A percentile compares a stretch with the other conserved stretches of the same genome.
Conservation (phyloP, 1,140 invertebrate genomes). For the Drosophila navojoa region DNA sequence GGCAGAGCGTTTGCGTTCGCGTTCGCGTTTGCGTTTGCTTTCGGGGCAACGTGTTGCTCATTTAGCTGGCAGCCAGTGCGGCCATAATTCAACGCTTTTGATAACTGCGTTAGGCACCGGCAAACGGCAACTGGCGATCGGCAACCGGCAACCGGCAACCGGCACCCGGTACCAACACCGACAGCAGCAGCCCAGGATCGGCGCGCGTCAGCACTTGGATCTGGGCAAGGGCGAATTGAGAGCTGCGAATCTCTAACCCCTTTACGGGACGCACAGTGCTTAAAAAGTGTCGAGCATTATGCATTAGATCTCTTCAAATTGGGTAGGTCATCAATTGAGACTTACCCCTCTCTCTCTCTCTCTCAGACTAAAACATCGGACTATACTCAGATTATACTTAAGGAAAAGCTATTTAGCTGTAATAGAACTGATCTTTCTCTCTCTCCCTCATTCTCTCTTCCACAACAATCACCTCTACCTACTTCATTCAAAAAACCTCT, state of each 20-base stretch:
- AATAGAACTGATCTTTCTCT: too few relatives aligned
- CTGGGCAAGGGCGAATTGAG: slow-evolving; percentile 29
- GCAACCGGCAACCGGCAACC: slow-evolving; percentile 13
- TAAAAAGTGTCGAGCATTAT: background rate
- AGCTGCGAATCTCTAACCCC: slow-evolving; percentile 8
- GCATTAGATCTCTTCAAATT: too few relatives aligned
- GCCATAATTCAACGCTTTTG: slow-evolving; percentile 80
- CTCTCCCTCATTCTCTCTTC: too few relatives aligned
- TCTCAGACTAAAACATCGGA: too few relatives aligned
- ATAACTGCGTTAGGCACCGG: slow-evolving; percentile 73
- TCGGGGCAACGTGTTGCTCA: slow-evolving; percentile 68
- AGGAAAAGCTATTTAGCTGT: too few relatives aligned
- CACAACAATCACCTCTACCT: too few relatives aligned
- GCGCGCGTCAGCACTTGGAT: slow-evolving; percentile 70
- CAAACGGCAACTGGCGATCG: slow-evolving; percentile 6
- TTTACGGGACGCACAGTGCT: slow-evolving; percentile 20
- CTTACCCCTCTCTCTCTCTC: too few relatives aligned
- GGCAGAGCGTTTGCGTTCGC: slow-evolving; percentile 4
- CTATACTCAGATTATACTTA: too few relatives aligned
- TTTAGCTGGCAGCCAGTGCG: slow-evolving; percentile 73
- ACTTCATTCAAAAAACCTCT: too few relatives aligned
- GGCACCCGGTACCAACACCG: background rate
- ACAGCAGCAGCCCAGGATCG: slow-evolving; percentile 46
- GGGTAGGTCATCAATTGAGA: too few relatives aligned
- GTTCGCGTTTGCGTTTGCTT: slow-evolving; percentile 4